A percentile compares a stretch with the other conserved stretches of the same genome.
These are phyloP conservation scores for Volucella bombylans DNA, from an alignment of 2,888 invertebrate species.

Conservation along the genomic window DNA sequence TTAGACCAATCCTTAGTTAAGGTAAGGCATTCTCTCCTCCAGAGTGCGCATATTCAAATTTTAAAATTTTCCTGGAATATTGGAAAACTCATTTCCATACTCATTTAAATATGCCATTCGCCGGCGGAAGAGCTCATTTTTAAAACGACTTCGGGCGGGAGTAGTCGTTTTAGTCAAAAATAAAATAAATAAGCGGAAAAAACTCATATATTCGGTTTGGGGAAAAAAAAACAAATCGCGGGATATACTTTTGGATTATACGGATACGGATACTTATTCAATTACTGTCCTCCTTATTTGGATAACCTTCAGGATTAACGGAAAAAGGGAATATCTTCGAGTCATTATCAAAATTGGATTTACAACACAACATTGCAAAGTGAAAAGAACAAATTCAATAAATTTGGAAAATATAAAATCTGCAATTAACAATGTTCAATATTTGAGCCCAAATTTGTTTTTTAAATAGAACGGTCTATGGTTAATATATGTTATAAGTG, in stretches of 20 bases:
- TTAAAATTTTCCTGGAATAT: slow-evolving; percentile 66
- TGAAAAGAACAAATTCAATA: too few species aligned
- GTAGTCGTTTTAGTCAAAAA: slow-evolving; percentile 33
- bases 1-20: slow-evolving; percentile 3
- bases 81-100: slow-evolving; percentile 51
- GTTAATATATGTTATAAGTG: too few species aligned
- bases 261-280: not conserved
- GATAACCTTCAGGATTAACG: not conserved
- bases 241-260: not conserved
- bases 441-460: too few species aligned
- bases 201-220: not conserved
- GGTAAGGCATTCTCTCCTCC: not conserved
- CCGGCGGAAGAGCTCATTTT: slow-evolving; percentile 17
- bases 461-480: too few species aligned
- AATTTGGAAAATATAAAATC: too few species aligned
- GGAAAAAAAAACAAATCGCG: not conserved
- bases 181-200: not conserved
- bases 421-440: too few species aligned
- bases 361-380: too few species aligned
- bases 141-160: slow-evolving; percentile 47
- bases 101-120: slow-evolving; percentile 58
- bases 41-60: slow-evolving; percentile 73
- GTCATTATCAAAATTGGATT: too few species aligned
- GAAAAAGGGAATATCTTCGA: too few species aligned
- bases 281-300: not conserved